Evolutionary conservation across 2,888 invertebrate genomes (phyloP).

Genomic region (Coleophora flavipennella): DNA sequence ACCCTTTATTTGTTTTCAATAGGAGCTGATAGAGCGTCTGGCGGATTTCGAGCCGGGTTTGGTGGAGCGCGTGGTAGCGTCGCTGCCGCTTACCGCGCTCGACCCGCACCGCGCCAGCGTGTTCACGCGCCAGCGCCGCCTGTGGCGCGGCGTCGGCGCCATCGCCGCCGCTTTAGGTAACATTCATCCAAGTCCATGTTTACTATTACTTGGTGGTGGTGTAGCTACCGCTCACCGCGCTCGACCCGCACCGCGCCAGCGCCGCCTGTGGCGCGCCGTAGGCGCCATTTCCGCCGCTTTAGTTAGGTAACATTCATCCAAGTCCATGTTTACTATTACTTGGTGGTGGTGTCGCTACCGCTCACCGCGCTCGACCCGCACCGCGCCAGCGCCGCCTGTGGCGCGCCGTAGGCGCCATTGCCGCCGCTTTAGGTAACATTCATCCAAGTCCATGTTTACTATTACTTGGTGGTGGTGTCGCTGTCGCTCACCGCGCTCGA

Average conservation of each 20-base stretch:
- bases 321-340: too few species aligned
- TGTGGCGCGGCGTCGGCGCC: constrained; percentile 60
- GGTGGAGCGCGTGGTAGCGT: constrained; percentile 78
- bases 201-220: too few species aligned
- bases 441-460: too few species aligned
- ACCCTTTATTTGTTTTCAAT: not conserved
- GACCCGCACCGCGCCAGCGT: constrained; percentile 62
- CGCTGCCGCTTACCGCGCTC: constrained; percentile 50
- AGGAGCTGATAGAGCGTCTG: constrained; percentile 77
- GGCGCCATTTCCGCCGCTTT: too few species aligned
- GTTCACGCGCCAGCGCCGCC: constrained; percentile 40
- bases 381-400: constrained; percentile 55
- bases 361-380: constrained; percentile 57
- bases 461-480: constrained; percentile 75
- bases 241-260: constrained; percentile 61
- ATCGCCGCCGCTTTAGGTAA: constrained; percentile 55
- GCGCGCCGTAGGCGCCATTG: too few species aligned
- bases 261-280: too few species aligned
- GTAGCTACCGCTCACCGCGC: constrained; percentile 49
- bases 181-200: too few species aligned
- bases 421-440: too few species aligned
- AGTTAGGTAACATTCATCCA: too few species aligned
- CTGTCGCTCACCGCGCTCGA: constrained; percentile 54
- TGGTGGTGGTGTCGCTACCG: constrained; percentile 63
- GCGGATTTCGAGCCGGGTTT: constrained; percentile 75